Evolutionary conservation across 2,888 invertebrate species (phyloP).

Genomic region (Exephanes ischioxanthus): DNA sequence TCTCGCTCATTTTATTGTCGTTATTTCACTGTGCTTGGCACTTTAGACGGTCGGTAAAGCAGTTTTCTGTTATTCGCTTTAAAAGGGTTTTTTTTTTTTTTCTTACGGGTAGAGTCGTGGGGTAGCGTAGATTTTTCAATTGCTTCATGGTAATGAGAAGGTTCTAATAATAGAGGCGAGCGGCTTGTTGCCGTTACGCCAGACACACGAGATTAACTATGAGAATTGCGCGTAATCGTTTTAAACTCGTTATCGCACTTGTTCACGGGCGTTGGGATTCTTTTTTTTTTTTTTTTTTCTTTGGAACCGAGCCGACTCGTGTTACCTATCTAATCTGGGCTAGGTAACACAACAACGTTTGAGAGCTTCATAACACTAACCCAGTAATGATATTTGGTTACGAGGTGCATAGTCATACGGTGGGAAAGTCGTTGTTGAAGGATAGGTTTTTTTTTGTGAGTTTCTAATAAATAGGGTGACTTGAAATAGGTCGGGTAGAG

Average conservation of each 20-base stretch:
- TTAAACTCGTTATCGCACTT: slow-evolving; percentile 58
- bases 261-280: slow-evolving; percentile 49
- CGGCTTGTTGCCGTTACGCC: slow-evolving; percentile 45
- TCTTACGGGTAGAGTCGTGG: too few species aligned
- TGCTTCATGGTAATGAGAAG: slow-evolving; percentile 8
- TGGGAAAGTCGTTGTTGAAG: background rate
- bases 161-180: slow-evolving; percentile 54
- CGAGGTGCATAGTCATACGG: background rate
- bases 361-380: slow-evolving; percentile 51
- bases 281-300: slow-evolving; percentile 3
- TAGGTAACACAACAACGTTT: slow-evolving; percentile 29
- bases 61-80: background rate
- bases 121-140: slow-evolving; percentile 2
- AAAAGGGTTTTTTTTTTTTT: background rate
- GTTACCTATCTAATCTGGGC: slow-evolving; percentile 62
- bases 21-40: background rate
- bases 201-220: slow-evolving; percentile 35
- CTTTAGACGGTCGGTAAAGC: slow-evolving; percentile 12
- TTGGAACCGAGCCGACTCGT: slow-evolving; percentile 6
- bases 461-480: too few species aligned
- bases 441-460: too few species aligned
- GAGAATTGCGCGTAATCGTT: slow-evolving; percentile 58
- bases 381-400: slow-evolving; percentile 31
- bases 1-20: slow-evolving; percentile 29
- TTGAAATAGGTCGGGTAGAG: too few species aligned